phyloP scores from a whole-genome alignment of 2,888 invertebrate species.

The Chymomyza fuscimana region DNA sequence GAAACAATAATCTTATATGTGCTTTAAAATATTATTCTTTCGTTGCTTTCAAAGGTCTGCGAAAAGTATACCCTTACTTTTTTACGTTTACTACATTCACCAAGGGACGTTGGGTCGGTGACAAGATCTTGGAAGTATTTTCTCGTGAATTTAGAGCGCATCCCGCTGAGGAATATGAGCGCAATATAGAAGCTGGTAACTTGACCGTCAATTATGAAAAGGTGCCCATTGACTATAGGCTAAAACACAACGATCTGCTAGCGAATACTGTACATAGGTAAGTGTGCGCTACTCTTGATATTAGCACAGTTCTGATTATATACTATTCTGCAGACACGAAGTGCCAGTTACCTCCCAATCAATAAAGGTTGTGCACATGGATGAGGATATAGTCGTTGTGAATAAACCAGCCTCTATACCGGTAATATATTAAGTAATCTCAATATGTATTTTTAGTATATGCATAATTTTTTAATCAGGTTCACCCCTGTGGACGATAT shows the following conservation, averaged over 20 bases:
- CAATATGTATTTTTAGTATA: no score
- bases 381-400: constrained; percentile 99
- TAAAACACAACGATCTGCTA: constrained; percentile 95
- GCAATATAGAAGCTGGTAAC: constrained; percentile 94
- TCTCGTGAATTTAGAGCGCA: constrained; percentile 96
- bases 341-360: constrained; percentile 98
- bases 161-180: constrained; percentile 94
- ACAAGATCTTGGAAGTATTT: constrained; percentile 95
- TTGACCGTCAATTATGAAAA: constrained; percentile 96
- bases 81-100: constrained; percentile 98
- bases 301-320: constrained; percentile 7
- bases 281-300: constrained; percentile 42
- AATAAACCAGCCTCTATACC: constrained; percentile 99
- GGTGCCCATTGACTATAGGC: constrained; percentile 93
- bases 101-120: constrained; percentile 97
- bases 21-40: not conserved
- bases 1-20: constrained; percentile 3
- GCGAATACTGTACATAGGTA: constrained; percentile 96
- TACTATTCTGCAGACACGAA: constrained; percentile 94
- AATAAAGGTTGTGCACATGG: constrained; percentile 98
- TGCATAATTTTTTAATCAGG: constrained; percentile 81
- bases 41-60: constrained; percentile 82
- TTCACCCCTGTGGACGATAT: constrained; percentile 98
- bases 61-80: constrained; percentile 98
- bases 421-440: constrained; percentile 85